Base-by-base conservation (phyloP, 2,113 vertebrate species). In the pig (Sus scrofa) region DNA sequence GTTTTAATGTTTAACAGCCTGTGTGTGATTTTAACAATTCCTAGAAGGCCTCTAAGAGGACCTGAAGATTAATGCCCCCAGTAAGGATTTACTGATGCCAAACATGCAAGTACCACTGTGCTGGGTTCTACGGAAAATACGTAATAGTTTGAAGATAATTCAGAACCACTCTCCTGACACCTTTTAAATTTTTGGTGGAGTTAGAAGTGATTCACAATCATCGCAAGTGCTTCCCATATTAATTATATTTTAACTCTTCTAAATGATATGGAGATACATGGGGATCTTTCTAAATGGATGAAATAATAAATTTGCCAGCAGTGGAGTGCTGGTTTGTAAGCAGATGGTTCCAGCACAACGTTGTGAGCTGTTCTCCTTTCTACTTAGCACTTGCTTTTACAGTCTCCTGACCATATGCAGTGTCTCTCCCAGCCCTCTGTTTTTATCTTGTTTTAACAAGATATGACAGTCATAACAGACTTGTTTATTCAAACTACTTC, bases 371-470 rank as follows among this genome's bases (percentile, higher is more conserved):
- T 89, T 92, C 65, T 84, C 2, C 0, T 85, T 96, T 96, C 89
- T 91, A 24, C 37, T 39, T 87, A 77, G 19, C 19, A 30, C 52
- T 93, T 30, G 16, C 20, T 91, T 94, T 93, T 71, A 58, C 4
- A 77, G 24, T 68, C 68, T 79, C 63, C 20, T 93, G 94, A 67
- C 89, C 86, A 95, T 90, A 93, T 97, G 94, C 54, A 93, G 32
- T 56, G 54, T 89, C 30, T 89, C 32, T 27, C 18, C 52, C 83
- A 62, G 50, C 4, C 63, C 39, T 70, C 82, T 67, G 67, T 74
- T 96, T 97, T 89, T 86, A 81, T 89, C 63, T 97, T 67, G n/a
- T 67, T 92, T 89, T 82, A 89, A 96, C 91, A 89, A 95, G 91
- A 96, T n/a, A 87, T 68, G 93, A 89, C 89, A 96, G 89, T 89